phyloP scores from a whole-genome alignment of 2,888 invertebrate species.

The Linnaemya vulpina region DNA sequence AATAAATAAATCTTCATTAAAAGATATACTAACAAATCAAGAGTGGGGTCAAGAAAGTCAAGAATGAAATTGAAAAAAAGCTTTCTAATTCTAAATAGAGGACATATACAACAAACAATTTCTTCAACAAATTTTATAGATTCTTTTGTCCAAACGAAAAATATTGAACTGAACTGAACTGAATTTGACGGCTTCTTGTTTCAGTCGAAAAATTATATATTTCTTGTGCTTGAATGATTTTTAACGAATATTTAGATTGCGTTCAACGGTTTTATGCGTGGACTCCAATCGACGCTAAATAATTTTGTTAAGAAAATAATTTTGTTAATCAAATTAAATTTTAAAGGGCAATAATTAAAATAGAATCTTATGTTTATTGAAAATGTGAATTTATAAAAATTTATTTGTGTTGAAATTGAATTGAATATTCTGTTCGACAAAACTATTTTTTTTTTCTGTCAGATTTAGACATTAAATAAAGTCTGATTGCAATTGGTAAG shows the following conservation, averaged over 20 bases:
- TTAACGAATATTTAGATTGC: slow-evolving; percentile 58
- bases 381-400: slow-evolving; percentile 58
- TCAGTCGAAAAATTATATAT: neutral
- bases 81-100: slow-evolving; percentile 25
- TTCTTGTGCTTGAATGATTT: slow-evolving; percentile 28
- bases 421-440: too few species aligned
- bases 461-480: too few species aligned
- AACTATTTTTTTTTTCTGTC: too few species aligned
- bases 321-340: slow-evolving; percentile 48
- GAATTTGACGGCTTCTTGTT: slow-evolving; percentile 30
- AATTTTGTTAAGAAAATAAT: slow-evolving; percentile 60
- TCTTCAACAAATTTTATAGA: slow-evolving; percentile 18
- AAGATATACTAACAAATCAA: slow-evolving; percentile 55
- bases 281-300: slow-evolving; percentile 76
- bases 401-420: neutral
- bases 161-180: slow-evolving; percentile 72
- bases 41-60: neutral
- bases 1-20: slow-evolving; percentile 52
- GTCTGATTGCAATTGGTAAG: too few species aligned
- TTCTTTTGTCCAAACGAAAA: neutral
- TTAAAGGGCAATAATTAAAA: slow-evolving; percentile 33
- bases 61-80: slow-evolving; percentile 19
- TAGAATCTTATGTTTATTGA: slow-evolving; percentile 5
- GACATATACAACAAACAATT: slow-evolving; percentile 41
- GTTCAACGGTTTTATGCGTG: slow-evolving; percentile 73